These are phyloP conservation scores for Argopecten irradians DNA, from an alignment of 1,140 invertebrate genomes.

Conservation along the genomic window DNA sequence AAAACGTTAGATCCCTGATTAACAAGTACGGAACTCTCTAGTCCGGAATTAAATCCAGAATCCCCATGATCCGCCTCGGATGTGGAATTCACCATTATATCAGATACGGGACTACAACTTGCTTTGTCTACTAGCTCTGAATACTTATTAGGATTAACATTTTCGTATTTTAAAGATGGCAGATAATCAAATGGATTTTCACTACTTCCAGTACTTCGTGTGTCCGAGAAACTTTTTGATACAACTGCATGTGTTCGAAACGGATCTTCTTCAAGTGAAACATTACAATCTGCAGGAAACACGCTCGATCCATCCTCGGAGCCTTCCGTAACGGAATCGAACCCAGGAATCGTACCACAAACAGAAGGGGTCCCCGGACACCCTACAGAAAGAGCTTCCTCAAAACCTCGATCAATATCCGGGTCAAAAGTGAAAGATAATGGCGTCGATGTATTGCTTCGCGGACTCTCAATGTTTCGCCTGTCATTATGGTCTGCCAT, in stretches of 20 bases:
- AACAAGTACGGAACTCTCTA: background rate
- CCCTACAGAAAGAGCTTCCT: slow-evolving; percentile 48
- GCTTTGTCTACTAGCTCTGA: background rate
- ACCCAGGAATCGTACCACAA: slow-evolving; percentile 22
- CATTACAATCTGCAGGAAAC: slow-evolving; percentile 27
- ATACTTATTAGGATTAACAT: background rate
- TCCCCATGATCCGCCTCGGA: background rate
- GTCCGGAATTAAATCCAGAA: background rate
- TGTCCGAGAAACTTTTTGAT: slow-evolving; percentile 34
- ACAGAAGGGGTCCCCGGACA: background rate
- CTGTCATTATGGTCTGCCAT: slow-evolving; percentile 20
- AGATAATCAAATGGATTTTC: slow-evolving; percentile 44
- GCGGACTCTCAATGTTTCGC: background rate
- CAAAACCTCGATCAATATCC: slow-evolving; percentile 48
- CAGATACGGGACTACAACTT: background rate
- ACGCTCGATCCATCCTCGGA: slow-evolving; percentile 31
- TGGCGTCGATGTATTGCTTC: background rate
- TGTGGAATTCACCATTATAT: slow-evolving; percentile 2
- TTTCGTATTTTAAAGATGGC: slow-evolving; percentile 3
- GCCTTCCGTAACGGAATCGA: slow-evolving; percentile 32
- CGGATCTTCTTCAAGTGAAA: slow-evolving; percentile 23
- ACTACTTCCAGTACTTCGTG: slow-evolving; percentile 30
- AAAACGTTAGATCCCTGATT: background rate
- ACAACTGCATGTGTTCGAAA: slow-evolving; percentile 48
- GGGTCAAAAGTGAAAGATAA: slow-evolving; percentile 42